Percentiles rank a stretch among this genome's conserved stretches.
Evolutionary conservation across 2,797 vertebrate genomes (phyloP).

Genomic region (Heliangelus exortis): DNA sequence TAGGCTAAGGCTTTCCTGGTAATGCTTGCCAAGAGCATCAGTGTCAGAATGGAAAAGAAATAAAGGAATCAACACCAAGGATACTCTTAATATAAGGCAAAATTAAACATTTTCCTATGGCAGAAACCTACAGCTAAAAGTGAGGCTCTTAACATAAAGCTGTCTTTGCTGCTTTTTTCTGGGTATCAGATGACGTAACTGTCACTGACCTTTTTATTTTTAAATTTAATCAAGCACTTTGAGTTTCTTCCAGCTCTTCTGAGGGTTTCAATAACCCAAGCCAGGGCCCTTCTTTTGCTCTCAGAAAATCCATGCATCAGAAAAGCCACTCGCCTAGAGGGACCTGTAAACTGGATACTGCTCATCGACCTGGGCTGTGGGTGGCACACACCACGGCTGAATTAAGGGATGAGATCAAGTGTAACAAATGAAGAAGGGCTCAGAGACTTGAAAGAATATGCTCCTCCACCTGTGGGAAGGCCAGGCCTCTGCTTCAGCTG

Average conservation of each 20-base stretch:
- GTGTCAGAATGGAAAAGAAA: not conserved
- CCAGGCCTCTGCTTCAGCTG: constrained; percentile 50
- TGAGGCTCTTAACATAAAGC: not conserved
- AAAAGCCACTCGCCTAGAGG: not conserved
- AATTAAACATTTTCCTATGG: not conserved
- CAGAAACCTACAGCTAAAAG: not conserved
- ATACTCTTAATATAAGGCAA: constrained; percentile 9
- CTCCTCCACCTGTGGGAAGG: not conserved
- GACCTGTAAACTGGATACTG: not conserved
- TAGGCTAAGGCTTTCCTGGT: not conserved
- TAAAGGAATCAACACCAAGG: not conserved
- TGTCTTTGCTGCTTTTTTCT: not conserved
- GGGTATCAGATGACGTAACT: not conserved
- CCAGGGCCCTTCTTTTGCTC: not conserved
- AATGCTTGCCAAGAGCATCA: not conserved
- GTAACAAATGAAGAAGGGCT: constrained; percentile 18
- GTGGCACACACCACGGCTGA: not conserved
- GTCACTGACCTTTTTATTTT: not conserved
- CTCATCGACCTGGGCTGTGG: not conserved
- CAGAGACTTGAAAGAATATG: constrained; percentile 45
- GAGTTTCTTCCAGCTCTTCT: not conserved
- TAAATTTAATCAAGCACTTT: not conserved
- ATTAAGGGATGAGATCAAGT: constrained; percentile 14
- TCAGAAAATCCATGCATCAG: not conserved
- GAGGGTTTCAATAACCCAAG: not conserved